Base-by-base conservation (phyloP, 2,888 invertebrate genomes). In the Napeogenes inachia region DNA sequence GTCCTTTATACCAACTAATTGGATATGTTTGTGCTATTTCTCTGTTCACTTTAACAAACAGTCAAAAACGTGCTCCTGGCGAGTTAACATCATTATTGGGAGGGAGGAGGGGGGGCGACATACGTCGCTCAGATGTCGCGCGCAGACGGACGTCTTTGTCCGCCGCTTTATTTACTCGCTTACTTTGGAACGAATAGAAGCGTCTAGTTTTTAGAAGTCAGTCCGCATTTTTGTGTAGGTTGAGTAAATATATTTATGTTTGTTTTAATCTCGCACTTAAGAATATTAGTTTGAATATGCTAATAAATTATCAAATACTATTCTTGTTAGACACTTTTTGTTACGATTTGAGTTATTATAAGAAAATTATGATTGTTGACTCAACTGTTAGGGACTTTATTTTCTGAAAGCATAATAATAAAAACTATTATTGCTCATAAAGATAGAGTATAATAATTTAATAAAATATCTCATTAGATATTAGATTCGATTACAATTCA, bases 141-240 rank as follows among this genome's bases (percentile, higher is more conserved):
- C 80, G 73, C 89, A 89, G 89, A 89, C 88, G 87, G 87, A 89
- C 89, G 89, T 89, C 89, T 89, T 89, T 89, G 89, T 89, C 86
- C 86, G 83, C 75, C 84, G 88, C 84, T 88, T 88, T 89, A 88
- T 89, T 89, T 87, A 85, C 74, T 75, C 81, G 76, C 70, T 63
- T 72, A 68, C 82, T 79, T 82, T 75, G 79, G 75, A 73, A 75
- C 73, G 77, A 73, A 78, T 85, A 89, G 88, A 88, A 79, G 82
- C 81, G 88, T 81, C 88, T 59, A 61, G 68, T 64, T 70, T 70
- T 67, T 64, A 55, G 54, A 30, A 50, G 50, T 21, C 57, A 61
- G 57, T 50, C 35, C 35, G 35, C 55, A 59, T 57, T 61, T 62
- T 58, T 54, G 57, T 61, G 56, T 56, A 57, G 53, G 21, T 59